Evolutionary conservation across 2,113 vertebrate genomes (phyloP), one percentile per base, ranked within the genome.

Genomic region (Etheostoma cragini): DNA sequence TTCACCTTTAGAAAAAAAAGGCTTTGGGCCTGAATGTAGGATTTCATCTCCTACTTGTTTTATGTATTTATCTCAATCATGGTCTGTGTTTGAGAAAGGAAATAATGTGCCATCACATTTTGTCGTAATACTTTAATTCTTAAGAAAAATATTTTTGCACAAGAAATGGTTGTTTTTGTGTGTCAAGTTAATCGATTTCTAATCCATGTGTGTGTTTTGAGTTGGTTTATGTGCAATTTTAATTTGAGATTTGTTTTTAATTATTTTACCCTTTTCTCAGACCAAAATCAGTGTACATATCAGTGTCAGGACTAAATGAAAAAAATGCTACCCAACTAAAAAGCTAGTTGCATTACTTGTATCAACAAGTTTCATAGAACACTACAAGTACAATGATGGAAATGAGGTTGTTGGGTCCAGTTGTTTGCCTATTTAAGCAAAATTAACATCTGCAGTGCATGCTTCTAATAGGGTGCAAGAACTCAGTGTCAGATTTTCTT

Each of bases 111-210:
- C 90, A 92, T 91, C 71, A 77, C 76, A 62, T 89, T 46, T 76
- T 35, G 8, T 89, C 89, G 88, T 87, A 85, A 70, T 78, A 22
- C 47, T 84, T 89, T 87, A 64, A 86, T 92, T 91, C 86, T 85
- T 33, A 56, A 17, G 82, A 84, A 89, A 78, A 80, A 83, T 81
- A 87, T 80, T 82, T 92, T 94, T 94, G 93, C 91, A 94, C 91
- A 93, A 85, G 68, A 88, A 77, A 72, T 66, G 46, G 52, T 70
- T 58, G 74, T n/a, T n/a, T 82, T 67, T 77, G 80, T 72, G 57
- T 81, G 76, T 88, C 15, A 16, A 45, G 60, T 42, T 54, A 45
- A 83, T 85, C 52, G 0, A 81, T 88, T 87, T 77, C 52, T 79
- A 80, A 85, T 79, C 78, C 77, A 5, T n/a, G 64, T 58, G 66